Evolutionary conservation across 2,888 invertebrate species (phyloP).

Genomic region (Protula sp.): DNA sequence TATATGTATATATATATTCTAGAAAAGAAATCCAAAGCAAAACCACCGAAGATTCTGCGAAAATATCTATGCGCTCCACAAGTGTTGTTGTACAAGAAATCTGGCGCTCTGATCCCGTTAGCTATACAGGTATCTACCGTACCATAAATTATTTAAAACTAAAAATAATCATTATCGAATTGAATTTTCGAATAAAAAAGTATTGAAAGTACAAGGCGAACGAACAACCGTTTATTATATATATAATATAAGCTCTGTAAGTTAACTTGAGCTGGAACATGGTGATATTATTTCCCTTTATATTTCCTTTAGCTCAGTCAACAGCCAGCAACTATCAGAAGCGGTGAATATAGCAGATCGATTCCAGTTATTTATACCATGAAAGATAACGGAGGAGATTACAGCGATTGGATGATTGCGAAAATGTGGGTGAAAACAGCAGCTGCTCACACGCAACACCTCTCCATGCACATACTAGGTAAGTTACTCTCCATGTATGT

Average conservation of each 20-base stretch:
- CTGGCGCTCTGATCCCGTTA: not conserved
- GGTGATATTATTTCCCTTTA: no score
- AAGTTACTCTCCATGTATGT: not conserved
- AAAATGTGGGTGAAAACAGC: constrained; percentile 17
- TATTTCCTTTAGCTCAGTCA: no score
- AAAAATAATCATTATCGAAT: no score
- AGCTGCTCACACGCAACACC: constrained; percentile 6
- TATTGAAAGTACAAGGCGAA: no score
- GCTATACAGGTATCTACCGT: not conserved
- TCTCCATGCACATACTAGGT: constrained; percentile 1
- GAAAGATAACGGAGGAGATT: constrained; percentile 9
- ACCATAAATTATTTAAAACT: no score
- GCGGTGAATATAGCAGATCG: no score
- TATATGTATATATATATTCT: not conserved
- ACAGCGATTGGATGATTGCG: constrained; percentile 16
- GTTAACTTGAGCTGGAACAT: no score
- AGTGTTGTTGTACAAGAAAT: not conserved
- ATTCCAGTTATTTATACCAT: constrained; percentile 11
- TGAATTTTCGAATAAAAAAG: no score
- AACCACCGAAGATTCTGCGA: not conserved
- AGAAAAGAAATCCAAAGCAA: not conserved
- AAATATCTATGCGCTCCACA: constrained; percentile 10
- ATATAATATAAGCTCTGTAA: no score
- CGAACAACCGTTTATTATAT: no score
- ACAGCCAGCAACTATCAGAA: no score